Base-by-base conservation (phyloP, 2,113 vertebrate species). In the Gnathonemus longibarbis region DNA sequence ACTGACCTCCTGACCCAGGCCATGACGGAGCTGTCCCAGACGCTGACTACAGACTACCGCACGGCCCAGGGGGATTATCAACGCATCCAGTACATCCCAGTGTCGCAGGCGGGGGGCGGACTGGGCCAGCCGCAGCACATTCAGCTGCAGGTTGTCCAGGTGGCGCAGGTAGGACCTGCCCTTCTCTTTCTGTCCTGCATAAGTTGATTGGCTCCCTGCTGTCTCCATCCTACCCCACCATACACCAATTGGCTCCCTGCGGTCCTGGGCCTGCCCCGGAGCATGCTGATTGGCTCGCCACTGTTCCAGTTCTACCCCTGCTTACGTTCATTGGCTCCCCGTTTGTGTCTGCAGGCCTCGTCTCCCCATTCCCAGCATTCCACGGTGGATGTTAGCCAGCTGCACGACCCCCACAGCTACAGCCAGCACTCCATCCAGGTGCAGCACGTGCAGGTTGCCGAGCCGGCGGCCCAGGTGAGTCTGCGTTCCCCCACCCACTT, bases 21-120 rank as follows among this genome's bases (percentile, higher is more conserved):
- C 1, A 99, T 99, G 98, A 99, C 98, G 0, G 98, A 99, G 93
- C 96, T 99, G 50, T 99, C 98, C 15, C 98, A 99, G 94, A 99
- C 98, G 1, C 94, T 99, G 91, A 98, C 97, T 0, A 97, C 98
- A 0, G 98, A 99, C 94, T 99, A 98, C 93, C 96, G 98, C 46
- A 97, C 98, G 0, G 93, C 97, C 0, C 98, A 98, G 93, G 98
- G 98, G 0, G 98, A 99, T 90, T 99, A 97, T 93, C 98, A 98
- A 94, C 96, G 98, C 62, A 98, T 99, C 92, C 98, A 99, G 94
- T 99, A 99, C 93, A 99, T 99, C 92, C 98, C 98, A 0, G 97
- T 99, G 84, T 97, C 98, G 0, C 98, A 99, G 91, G 93, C 97
- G 0, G 94, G 97, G 0, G 96, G 96, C 8, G 94, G 95, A 77